Conservation (phyloP, 1,140 invertebrate species). For the Drosophila nasuta region DNA sequence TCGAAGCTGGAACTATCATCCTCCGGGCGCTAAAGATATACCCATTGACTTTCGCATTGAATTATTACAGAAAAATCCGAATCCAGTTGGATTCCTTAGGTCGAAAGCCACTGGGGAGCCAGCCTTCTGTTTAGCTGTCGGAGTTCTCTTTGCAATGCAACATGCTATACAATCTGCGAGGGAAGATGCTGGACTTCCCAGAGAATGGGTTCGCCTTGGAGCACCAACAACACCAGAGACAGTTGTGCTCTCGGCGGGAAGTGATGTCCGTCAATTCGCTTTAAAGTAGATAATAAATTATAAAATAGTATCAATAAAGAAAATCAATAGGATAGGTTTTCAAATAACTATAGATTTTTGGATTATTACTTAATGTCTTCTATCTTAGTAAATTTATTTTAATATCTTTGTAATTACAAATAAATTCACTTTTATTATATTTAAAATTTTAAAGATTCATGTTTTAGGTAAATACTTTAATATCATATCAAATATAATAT, state of each 20-base stretch:
- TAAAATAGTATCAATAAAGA: too few relatives aligned
- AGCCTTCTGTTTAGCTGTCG: conserved; percentile 89
- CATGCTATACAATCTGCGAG: conserved; percentile 89
- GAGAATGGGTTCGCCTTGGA: conserved; percentile 85
- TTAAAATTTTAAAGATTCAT: too few relatives aligned
- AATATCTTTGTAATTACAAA: too few relatives aligned
- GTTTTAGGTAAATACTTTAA: too few relatives aligned
- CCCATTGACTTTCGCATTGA: conserved; percentile 92
- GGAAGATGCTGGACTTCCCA: conserved; percentile 86
- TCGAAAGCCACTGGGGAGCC: conserved; percentile 95
- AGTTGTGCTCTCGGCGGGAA: conserved; percentile 74
- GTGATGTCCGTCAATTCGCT: conserved; percentile 43
- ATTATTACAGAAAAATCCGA: conserved; percentile 89
- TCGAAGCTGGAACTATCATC: conserved; percentile 93
- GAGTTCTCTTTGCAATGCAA: conserved; percentile 90
- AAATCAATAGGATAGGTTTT: too few relatives aligned
- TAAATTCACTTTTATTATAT: too few relatives aligned
- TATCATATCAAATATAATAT: too few relatives aligned
- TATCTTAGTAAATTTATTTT: too few relatives aligned
- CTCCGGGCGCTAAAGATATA: conserved; percentile 92
- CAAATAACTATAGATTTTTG: too few relatives aligned
- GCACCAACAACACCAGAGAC: conserved; percentile 85
- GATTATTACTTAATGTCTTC: too few relatives aligned
- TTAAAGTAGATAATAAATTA: conserved; percentile 33
- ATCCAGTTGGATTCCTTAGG: conserved; percentile 89